Base-by-base conservation (phyloP, 2,888 invertebrate species). In the Catocala sponsa region DNA sequence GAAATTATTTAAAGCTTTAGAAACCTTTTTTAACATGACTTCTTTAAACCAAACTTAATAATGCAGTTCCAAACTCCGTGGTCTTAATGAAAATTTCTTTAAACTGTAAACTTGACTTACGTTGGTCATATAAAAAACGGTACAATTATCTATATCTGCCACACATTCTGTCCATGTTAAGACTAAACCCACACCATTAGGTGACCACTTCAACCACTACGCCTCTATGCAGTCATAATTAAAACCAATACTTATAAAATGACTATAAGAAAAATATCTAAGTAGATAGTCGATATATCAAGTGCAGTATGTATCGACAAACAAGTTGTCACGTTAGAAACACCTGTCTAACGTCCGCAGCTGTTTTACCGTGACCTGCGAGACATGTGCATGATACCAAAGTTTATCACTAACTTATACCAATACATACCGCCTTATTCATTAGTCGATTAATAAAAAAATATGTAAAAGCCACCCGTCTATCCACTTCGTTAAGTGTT, bases 261-360 rank as follows among this genome's bases (percentile, higher is more conserved):
- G 50, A 25, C 54, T 32, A 47, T 15, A 25, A 44, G 44, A 44
- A 44, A 44, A 44, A 44, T 5, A 44, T 5, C 6, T 6, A n/a
- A 12, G 44, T 6, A 44, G 25, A 25, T 25, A 25, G 25, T 25
- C 12, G 5, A 44, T 54, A 62, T 68, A 59, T 59, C 47, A 50
- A 57, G 51, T 56, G 62, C 55, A 60, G 58, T 67, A 46, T 32
- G 49, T 68, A 62, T 66, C 63, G 61, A 74, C 70, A 73, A 78
- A 70, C 77, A 74, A 72, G 66, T 72, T 70, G 76, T 74, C 70
- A 79, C 77, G 81, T 89, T 91, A 92, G 90, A 87, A 71, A 67
- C 93, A 93, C 92, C 92, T 94, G 93, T 89, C 91, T 90, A 92
- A 91, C 84, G 74, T 68, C 74, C 60, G 79, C 86, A 86, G 88